phyloP scores from a whole-genome alignment of 1,140 invertebrate genomes.

The Drosophila pallidifrons region DNA sequence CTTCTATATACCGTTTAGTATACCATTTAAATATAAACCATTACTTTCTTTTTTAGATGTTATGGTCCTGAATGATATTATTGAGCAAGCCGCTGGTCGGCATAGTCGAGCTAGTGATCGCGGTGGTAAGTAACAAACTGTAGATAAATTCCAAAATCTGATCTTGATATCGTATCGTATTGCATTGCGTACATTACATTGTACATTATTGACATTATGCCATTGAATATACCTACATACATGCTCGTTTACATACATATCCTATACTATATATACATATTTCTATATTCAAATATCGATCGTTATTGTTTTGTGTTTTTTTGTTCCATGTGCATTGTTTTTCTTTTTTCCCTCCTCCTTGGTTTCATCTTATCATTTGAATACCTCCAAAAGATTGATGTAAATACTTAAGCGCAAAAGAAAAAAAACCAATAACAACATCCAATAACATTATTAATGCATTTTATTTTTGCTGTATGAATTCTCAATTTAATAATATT shows the following conservation, averaged over 20 bases:
- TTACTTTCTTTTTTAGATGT: constrained; percentile 89
- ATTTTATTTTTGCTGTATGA: constrained; percentile 24
- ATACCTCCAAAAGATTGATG: constrained; percentile 38
- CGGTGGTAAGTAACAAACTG: constrained; percentile 89
- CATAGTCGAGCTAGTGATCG: constrained; percentile 92
- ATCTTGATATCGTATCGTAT: constrained; percentile 14
- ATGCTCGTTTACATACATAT: constrained; percentile 31
- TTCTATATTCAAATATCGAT: constrained; percentile 51
- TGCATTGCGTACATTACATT: constrained; percentile 68
- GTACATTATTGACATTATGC: constrained; percentile 55
- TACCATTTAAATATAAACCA: no score
- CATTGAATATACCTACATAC: constrained; percentile 25
- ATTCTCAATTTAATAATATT: constrained; percentile 16
- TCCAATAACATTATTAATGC: background rate
- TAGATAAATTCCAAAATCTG: constrained; percentile 1
- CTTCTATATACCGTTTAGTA: no score
- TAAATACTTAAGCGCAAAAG: constrained; percentile 49
- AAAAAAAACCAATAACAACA: background rate
- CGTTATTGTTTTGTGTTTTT: constrained; percentile 57
- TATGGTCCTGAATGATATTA: constrained; percentile 98
- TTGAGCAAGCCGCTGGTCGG: constrained; percentile 96
- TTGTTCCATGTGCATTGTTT: constrained; percentile 65
- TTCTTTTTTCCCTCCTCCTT: constrained; percentile 15
- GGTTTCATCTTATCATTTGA: constrained; percentile 29
- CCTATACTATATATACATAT: constrained; percentile 9